Evolutionary conservation across 1,140 invertebrate genomes (phyloP), one percentile per base, ranked within the genome.

Genomic region (Geopemphigus sp.): DNA sequence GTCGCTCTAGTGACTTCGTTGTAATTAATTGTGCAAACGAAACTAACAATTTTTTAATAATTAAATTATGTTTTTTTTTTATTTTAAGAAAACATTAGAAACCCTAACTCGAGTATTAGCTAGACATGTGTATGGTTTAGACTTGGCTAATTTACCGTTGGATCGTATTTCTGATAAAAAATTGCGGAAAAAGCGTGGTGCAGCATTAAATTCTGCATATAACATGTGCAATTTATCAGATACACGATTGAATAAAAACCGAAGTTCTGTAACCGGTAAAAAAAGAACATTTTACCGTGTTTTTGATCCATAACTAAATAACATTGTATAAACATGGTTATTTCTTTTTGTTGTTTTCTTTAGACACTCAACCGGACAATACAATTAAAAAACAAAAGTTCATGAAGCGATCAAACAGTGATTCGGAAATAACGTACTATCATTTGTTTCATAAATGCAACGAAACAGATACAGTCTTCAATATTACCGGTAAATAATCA

Each of bases 101-200:
- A 98, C 95, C 0, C 85, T 98, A 82, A 98, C 96, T 0, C 88
- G 95, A 82, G 95, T 98, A 29, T 87, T 98, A 53, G 95, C 95
- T 0, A 89, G 94, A 47, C 95, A 97, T 84, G 95, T 98, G 29
- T 98, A 98, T 84, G 92, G 92, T 82, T 87, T 98, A 81, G 96
- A 98, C 87, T 86, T 98, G 59, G 92, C 92, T 73, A 95, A 98
- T 86, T 86, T 97, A 56, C 95, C 95, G 1, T 84, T 97, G 68
- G 94, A 96, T 84, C 87, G 94, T 81, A 85, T 95, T 29, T 92
- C 90, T 61, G 94, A 96, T 83, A 93, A 94, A 83, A 94, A 95
- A 83, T 89, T 89, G 53, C 94, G 94, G 94, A 84, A 89, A 89
- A 82, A 87, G 74, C 86, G 87, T 6, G 86, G 87, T 11, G 29